Percentiles rank a stretch among this genome's conserved stretches.
Conservation (phyloP, 53 echinoderm and acorn worm genomes). For the Echinarachnius parma region DNA sequence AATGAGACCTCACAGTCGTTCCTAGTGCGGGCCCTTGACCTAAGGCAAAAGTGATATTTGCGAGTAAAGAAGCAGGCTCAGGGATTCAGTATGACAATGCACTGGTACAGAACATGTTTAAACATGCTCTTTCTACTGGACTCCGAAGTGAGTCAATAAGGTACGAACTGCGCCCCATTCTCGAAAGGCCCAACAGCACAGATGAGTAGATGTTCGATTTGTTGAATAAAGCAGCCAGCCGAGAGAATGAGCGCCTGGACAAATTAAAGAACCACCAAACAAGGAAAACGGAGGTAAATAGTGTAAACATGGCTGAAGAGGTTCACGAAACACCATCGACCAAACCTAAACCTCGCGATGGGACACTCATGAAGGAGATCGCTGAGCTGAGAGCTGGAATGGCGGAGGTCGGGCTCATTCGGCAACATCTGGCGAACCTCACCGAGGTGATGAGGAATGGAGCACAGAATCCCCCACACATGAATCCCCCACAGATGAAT, state of each 20-base stretch:
- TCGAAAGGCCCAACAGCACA: neutral
- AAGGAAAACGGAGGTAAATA: neutral
- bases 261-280: neutral
- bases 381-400: neutral
- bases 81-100: conserved; percentile 17
- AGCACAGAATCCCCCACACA: too few species aligned
- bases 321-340: neutral
- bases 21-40: conserved; percentile 24
- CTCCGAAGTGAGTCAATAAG: conserved; percentile 15
- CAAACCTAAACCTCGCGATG: neutral
- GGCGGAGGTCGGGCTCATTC: conserved; percentile 11
- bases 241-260: conserved; percentile 9
- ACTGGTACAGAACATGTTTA: conserved; percentile 41
- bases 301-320: neutral
- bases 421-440: conserved; percentile 4
- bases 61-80: conserved; percentile 26
- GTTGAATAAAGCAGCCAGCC: conserved; percentile 24
- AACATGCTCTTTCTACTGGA: conserved; percentile 27
- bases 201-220: conserved; percentile 39
- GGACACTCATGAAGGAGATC: conserved; percentile 10
- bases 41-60: conserved; percentile 39
- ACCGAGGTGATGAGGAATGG: neutral
- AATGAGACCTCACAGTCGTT: conserved; percentile 39
- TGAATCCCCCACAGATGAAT: too few species aligned
- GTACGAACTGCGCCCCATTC: conserved; percentile 17